Evolutionary conservation across 2,797 vertebrate species (phyloP).

Genomic region (Caiman crocodilus): DNA sequence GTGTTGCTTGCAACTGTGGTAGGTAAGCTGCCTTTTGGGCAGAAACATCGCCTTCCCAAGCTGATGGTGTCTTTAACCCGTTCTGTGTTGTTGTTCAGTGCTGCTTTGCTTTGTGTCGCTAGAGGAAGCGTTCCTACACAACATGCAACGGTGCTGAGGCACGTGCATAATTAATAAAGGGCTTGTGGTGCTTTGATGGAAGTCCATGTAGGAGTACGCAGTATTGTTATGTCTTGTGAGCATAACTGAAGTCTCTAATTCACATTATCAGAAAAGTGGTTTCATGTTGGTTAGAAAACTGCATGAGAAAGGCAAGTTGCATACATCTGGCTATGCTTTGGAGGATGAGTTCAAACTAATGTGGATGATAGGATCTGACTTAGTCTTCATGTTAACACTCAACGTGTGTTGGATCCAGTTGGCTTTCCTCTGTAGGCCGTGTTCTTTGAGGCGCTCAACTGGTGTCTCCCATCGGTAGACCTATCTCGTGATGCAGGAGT

Average conservation of each 20-base stretch:
- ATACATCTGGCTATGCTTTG: background rate
- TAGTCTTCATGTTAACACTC: no score
- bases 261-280: background rate
- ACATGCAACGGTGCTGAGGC: rapidly evolving
- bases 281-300: background rate
- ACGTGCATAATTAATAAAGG: background rate
- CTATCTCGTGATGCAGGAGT: background rate
- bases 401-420: background rate
- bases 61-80: background rate
- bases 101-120: background rate
- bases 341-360: background rate
- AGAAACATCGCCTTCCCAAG: background rate
- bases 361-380: no score
- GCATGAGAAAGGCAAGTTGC: rapidly evolving
- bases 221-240: background rate
- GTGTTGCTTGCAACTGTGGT: background rate
- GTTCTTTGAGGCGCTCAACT: background rate
- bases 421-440: background rate
- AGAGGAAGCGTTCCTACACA: background rate
- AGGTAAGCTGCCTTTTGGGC: background rate
- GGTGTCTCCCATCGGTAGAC: background rate
- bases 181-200: constrained; percentile 14
- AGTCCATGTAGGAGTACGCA: background rate
- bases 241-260: background rate
- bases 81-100: background rate